These are phyloP conservation scores for Darevskia nairensis DNA, from an alignment of 2,797 vertebrate genomes.

Conservation along the genomic window DNA sequence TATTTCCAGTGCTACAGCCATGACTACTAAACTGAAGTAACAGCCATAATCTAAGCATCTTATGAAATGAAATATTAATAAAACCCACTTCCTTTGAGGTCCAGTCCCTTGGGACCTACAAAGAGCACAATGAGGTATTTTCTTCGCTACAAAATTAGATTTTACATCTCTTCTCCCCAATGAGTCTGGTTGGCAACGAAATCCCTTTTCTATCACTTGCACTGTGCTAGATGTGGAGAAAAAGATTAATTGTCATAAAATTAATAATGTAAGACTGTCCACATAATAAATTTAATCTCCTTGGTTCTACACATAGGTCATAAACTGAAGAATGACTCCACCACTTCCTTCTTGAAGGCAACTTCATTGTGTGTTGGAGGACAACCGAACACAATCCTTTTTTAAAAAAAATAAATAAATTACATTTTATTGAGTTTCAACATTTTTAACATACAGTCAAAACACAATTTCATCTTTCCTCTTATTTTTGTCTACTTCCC, in stretches of 20 bases:
- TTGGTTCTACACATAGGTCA: neutral
- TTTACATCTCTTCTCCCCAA: constrained; percentile 37
- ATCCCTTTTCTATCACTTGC: constrained; percentile 1
- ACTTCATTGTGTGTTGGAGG: neutral
- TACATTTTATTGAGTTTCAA: no score
- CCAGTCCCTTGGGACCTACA: constrained; percentile 21
- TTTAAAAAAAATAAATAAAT: no score
- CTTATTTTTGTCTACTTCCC: no score
- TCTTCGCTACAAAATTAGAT: neutral
- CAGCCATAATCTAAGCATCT: neutral
- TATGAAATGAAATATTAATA: constrained; percentile 4
- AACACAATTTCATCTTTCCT: no score
- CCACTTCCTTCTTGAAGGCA: constrained; percentile 31
- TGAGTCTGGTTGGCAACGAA: constrained; percentile 15
- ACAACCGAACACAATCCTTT: constrained; percentile 18
- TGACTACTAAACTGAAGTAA: neutral
- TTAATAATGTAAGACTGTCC: constrained; percentile 21
- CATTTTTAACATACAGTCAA: no score
- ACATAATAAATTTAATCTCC: constrained; percentile 34
- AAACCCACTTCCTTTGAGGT: neutral
- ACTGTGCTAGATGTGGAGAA: neutral
- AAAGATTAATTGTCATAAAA: constrained; percentile 14
- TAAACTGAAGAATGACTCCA: constrained; percentile 19
- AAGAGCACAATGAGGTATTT: neutral
- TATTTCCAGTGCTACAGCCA: constrained; percentile 31